phyloP scores from a whole-genome alignment of 2,797 vertebrate genomes.

The Sylvia borin region DNA sequence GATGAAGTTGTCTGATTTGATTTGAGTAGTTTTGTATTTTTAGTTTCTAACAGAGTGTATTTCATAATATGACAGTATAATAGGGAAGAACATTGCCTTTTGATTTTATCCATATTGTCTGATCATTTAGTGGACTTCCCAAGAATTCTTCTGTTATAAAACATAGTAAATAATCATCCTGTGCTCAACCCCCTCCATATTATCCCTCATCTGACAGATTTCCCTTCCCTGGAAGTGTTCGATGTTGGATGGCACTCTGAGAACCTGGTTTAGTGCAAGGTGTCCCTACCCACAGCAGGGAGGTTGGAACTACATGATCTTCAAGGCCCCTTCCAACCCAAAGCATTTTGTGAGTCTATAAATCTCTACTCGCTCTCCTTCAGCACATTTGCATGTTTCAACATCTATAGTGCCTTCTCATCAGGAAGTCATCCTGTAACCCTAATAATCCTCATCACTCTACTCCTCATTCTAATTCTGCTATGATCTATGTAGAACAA shows the following conservation, averaged over 20 bases:
- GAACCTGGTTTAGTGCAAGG: background rate
- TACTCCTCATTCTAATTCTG: background rate
- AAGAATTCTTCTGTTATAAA: background rate
- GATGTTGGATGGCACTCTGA: background rate
- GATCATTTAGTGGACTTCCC: background rate
- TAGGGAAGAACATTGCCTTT: background rate
- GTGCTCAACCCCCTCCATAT: accelerated
- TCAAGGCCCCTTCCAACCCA: background rate
- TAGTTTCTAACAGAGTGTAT: background rate
- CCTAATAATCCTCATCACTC: background rate
- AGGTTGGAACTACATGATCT: background rate
- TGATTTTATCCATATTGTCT: background rate
- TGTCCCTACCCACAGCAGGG: background rate
- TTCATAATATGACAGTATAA: background rate
- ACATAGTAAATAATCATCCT: background rate
- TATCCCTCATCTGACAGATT: background rate
- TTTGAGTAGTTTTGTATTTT: background rate
- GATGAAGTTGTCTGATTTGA: background rate
- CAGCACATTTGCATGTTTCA: background rate
- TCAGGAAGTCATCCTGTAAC: background rate
- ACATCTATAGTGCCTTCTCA: background rate
- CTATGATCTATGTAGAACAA: background rate
- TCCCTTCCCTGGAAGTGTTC: background rate
- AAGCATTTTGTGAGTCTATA: background rate
- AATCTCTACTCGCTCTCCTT: background rate